phyloP scores from a whole-genome alignment of 2,888 invertebrate species.

The Candidula unifasciata region DNA sequence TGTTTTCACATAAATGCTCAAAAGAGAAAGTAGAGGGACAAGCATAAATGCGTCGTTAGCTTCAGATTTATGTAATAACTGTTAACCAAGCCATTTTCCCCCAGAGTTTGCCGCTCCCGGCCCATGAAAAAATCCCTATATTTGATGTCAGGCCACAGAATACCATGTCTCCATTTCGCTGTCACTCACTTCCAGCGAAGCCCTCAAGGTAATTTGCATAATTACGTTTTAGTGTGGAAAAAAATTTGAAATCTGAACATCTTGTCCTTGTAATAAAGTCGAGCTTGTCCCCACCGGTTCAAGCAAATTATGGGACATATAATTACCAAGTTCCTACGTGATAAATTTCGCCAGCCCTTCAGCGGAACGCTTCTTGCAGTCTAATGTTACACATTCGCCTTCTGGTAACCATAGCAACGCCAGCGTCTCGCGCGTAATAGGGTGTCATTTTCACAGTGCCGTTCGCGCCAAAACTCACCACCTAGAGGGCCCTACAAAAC shows the following conservation, averaged over 20 bases:
- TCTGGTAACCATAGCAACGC: constrained; percentile 50
- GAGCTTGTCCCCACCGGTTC: constrained; percentile 27
- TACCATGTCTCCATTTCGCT: constrained; percentile 33
- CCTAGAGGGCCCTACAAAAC: constrained; percentile 39
- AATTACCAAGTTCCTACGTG: constrained; percentile 53
- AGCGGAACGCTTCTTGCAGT: constrained; percentile 37
- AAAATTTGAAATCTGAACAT: constrained; percentile 38
- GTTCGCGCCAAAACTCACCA: constrained; percentile 47
- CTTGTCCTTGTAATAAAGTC: constrained; percentile 51
- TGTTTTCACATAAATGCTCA: neutral
- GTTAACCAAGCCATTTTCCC: neutral
- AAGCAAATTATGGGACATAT: constrained; percentile 52
- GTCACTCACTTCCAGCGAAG: constrained; percentile 30
- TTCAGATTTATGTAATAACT: neutral
- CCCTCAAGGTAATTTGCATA: constrained; percentile 54
- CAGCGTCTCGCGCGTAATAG: constrained; percentile 46
- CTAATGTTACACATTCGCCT: constrained; percentile 53
- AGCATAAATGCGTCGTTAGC: neutral
- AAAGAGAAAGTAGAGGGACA: neutral
- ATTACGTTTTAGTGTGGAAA: constrained; percentile 48
- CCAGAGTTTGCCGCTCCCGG: neutral
- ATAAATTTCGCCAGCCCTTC: constrained; percentile 49
- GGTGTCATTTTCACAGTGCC: constrained; percentile 50
- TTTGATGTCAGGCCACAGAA: constrained; percentile 35
- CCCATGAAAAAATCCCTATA: constrained; percentile 25